Percentiles rank a stretch among this genome's conserved stretches.
Evolutionary conservation across 2,797 vertebrate genomes (phyloP).

Genomic region (Arvicola amphibius): DNA sequence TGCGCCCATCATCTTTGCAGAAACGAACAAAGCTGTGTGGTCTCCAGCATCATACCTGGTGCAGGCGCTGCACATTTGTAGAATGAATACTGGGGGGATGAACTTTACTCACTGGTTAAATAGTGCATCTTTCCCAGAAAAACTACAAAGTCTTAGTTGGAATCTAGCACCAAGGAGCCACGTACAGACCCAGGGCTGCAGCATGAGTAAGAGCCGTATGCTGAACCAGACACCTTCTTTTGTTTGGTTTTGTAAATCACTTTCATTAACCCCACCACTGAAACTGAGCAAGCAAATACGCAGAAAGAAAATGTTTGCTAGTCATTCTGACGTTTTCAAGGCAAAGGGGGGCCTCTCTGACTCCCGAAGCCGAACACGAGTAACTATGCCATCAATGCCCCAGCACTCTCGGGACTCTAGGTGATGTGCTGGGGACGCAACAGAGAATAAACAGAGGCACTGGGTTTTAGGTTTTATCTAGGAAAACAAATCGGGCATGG

Average conservation of each 20-base stretch:
- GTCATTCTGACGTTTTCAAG: not conserved
- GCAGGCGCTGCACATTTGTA: not conserved
- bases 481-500: constrained; percentile 73
- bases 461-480: constrained; percentile 54
- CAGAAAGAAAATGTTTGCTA: not conserved
- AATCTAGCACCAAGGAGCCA: not conserved
- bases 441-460: constrained; percentile 37
- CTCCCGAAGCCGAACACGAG: not conserved
- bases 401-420: not conserved
- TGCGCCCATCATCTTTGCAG: not conserved
- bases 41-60: not conserved
- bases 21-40: not conserved
- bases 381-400: not conserved
- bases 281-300: not conserved
- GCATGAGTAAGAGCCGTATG: not conserved
- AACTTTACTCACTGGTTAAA: not conserved
- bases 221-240: not conserved
- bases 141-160: not conserved
- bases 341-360: constrained; percentile 15
- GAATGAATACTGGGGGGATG: not conserved
- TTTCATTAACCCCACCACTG: not conserved
- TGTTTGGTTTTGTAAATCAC: not conserved
- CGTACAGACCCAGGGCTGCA: not conserved
- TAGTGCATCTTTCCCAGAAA: not conserved
- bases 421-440: not conserved